A percentile compares a stretch with the other conserved stretches of the same genome.
These are phyloP conservation scores for Cistogaster globosa DNA, from an alignment of 2,888 invertebrate genomes.

Conservation along the genomic window DNA sequence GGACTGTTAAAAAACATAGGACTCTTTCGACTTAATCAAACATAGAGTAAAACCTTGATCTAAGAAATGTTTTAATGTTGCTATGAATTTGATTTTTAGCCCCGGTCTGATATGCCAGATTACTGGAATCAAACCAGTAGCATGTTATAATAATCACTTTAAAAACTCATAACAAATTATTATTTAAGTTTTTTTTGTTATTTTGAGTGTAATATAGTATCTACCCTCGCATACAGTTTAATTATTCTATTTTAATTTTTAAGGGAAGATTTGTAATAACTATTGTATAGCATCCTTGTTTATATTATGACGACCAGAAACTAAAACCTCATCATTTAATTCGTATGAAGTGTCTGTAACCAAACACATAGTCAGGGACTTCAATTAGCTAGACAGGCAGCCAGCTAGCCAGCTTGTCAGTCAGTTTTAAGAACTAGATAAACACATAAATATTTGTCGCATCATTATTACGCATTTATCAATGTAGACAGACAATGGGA, in stretches of 20 bases:
- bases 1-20: too few species aligned
- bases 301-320: constrained; percentile 56
- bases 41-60: too few species aligned
- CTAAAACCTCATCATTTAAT: constrained; percentile 63
- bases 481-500: constrained; percentile 47
- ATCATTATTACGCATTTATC: constrained; percentile 76
- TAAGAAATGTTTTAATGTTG: too few species aligned
- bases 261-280: constrained; percentile 34
- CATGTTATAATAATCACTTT: too few species aligned
- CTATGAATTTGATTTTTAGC: too few species aligned
- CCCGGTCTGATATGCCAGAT: too few species aligned
- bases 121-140: too few species aligned
- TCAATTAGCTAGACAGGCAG: neutral
- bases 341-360: constrained; percentile 60
- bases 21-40: too few species aligned
- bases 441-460: constrained; percentile 75
- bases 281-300: constrained; percentile 53
- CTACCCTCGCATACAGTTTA: constrained; percentile 31
- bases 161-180: too few species aligned
- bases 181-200: neutral
- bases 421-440: constrained; percentile 35
- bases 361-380: constrained; percentile 38
- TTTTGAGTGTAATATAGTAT: neutral
- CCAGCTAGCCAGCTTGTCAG: neutral
- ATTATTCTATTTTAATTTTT: constrained; percentile 31